Conservation (phyloP, 2,113 vertebrate genomes). For the Cololabis saira region DNA sequence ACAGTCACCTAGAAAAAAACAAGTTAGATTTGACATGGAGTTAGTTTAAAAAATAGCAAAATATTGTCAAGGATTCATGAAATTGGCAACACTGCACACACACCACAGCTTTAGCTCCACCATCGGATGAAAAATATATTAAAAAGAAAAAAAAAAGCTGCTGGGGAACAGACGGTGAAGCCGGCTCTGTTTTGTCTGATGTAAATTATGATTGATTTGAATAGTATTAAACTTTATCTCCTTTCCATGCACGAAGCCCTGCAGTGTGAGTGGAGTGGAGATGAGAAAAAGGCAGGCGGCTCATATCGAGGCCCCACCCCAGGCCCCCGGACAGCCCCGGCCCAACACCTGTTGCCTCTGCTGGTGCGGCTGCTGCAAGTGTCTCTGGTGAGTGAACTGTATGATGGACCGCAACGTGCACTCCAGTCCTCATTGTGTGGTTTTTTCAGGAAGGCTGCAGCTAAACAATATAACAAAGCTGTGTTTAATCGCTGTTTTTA, state of each 20-base stretch:
- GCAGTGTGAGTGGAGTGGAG: slow-evolving; percentile 82
- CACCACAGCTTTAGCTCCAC: neutral
- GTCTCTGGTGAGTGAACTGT: slow-evolving; percentile 77
- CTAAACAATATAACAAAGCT: neutral
- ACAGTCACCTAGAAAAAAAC: too few species aligned
- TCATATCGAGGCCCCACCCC: slow-evolving; percentile 83
- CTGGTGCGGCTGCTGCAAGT: slow-evolving; percentile 87
- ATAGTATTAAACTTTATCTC: slow-evolving; percentile 8
- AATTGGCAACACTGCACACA: too few species aligned
- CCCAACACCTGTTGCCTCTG: slow-evolving; percentile 85
- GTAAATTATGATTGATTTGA: neutral
- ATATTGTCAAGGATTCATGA: too few species aligned
- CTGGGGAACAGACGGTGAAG: neutral
- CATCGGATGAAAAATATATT: neutral
- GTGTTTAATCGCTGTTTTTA: neutral
- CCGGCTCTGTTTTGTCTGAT: neutral
- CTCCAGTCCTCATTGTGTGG: too few species aligned
- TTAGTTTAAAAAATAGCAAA: too few species aligned
- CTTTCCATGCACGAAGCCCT: slow-evolving; percentile 64
- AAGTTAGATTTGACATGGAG: too few species aligned
- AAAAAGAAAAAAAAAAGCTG: neutral
- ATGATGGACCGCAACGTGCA: neutral
- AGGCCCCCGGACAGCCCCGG: slow-evolving; percentile 80
- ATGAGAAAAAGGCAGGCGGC: slow-evolving; percentile 87
- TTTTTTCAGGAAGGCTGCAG: neutral